Conservation (phyloP, 2,113 vertebrate genomes). For the Blennius ocellaris region DNA sequence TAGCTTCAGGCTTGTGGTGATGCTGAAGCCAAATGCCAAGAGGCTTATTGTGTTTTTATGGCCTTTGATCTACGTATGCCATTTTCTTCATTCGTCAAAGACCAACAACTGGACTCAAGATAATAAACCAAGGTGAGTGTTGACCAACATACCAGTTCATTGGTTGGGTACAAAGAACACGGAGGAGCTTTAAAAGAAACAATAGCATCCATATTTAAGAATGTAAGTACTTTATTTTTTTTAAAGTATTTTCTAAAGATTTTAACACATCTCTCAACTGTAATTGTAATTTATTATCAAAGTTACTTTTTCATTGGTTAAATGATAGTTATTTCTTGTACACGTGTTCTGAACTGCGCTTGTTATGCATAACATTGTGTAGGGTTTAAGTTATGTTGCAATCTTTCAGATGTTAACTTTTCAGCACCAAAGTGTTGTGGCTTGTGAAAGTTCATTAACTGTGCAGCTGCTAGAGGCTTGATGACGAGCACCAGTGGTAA, state of each 20-base stretch:
- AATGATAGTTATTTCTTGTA: neutral
- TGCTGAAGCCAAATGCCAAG: constrained; percentile 65
- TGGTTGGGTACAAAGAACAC: constrained; percentile 33
- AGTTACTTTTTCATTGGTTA: neutral
- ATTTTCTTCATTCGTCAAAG: constrained; percentile 66
- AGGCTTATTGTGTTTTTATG: constrained; percentile 78
- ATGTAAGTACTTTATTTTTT: constrained; percentile 41
- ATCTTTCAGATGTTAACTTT: too few relatives aligned
- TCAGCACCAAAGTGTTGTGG: too few relatives aligned
- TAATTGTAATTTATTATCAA: neutral
- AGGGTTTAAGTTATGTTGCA: too few relatives aligned
- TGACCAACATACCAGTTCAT: constrained; percentile 50
- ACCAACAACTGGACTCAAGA: constrained; percentile 62
- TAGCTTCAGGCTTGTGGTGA: constrained; percentile 67
- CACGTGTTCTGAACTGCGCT: neutral
- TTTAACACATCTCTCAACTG: neutral
- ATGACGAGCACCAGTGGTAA: too few relatives aligned
- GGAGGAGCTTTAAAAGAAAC: constrained; percentile 16
- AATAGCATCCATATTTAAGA: constrained; percentile 14
- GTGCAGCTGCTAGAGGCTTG: too few relatives aligned
- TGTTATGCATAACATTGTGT: too few relatives aligned
- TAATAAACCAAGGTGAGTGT: constrained; percentile 60
- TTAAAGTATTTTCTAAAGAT: too few relatives aligned
- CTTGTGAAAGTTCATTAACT: too few relatives aligned
- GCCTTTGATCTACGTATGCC: constrained; percentile 64